phyloP scores from a whole-genome alignment of 2,113 vertebrate genomes.

The Aptenodytes forsteri region DNA sequence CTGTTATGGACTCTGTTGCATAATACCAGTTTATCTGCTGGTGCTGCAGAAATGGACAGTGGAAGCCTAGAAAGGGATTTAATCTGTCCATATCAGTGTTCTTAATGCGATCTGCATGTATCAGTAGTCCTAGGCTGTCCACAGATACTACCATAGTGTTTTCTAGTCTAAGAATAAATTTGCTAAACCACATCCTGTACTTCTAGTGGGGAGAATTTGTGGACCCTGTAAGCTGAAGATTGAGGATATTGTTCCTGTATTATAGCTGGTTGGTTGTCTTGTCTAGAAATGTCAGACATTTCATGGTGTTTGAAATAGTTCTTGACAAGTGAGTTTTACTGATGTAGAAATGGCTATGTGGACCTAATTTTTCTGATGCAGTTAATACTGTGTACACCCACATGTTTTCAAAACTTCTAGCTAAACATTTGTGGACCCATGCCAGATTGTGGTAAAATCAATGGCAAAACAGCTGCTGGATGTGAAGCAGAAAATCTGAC shows the following conservation, averaged over 20 bases:
- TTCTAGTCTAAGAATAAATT: neutral
- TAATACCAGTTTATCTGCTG: neutral
- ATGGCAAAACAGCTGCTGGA: constrained; percentile 69
- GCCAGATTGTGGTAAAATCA: constrained; percentile 70
- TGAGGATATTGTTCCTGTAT: neutral
- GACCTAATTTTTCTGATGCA: neutral
- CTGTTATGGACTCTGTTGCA: neutral
- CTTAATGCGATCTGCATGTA: neutral
- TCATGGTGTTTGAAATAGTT: neutral
- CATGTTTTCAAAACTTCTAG: constrained; percentile 63
- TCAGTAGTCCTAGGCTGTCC: neutral
- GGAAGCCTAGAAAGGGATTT: neutral
- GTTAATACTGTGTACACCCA: neutral
- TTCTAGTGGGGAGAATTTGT: neutral
- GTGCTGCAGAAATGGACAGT: neutral
- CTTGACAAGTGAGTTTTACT: neutral
- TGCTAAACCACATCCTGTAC: neutral
- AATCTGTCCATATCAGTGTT: neutral
- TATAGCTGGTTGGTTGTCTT: neutral
- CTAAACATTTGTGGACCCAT: constrained; percentile 86
- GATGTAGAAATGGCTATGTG: neutral
- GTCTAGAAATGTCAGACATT: neutral
- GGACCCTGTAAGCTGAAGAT: neutral
- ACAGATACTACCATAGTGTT: neutral
- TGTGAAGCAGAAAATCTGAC: constrained; percentile 76